Base-by-base conservation (phyloP, 2,113 vertebrate species). In the Strix aluco region DNA sequence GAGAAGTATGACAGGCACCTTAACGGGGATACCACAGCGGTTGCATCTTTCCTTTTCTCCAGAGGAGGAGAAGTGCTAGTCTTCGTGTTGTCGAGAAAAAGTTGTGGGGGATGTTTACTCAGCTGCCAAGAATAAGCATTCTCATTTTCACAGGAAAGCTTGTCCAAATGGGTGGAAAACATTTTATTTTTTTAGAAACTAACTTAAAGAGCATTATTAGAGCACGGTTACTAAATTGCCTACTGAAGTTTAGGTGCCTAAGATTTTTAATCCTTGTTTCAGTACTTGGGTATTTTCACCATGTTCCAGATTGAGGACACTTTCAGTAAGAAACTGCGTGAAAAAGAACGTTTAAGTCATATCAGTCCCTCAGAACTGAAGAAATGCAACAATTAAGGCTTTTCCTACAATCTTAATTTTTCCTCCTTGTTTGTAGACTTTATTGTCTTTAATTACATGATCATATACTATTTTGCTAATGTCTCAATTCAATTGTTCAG, bases 381-480 rank as follows among this genome's bases (percentile, higher is more conserved):
- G 75, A 81, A 94, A 81, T 55, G 69, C 77, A 95, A 81, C 86
- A 95, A 92, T 97, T 92, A 92, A 94, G 51, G 72, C 63, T 94
- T 88, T 70, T 92, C 38, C 38, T 73, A 20, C 86, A 66, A 59
- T 88, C 91, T 92, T 96, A 93, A 95, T 96, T 97, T 95, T 92
- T 91, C 26, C 25, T 92, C 66, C 72, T 92, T 96, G 86, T 97
- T 97, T 97, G 91, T 84, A 94, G 96, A 61, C 90, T 77, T 86
- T 88, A 58, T 92, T 96, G 94, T 91, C 91, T 91, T 96, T 96
- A 97, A 97, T 96, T 96, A 94, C 72, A 91, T 94, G 95, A 96
- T 97, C 95, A 95, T 95, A 88, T 47, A 95, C 95, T 94, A 42
- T 95, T 94, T 97, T 97, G 88, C 88, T 84, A 80, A 88, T 89